Evolutionary conservation across 2,888 invertebrate genomes (phyloP), one percentile per base, ranked within the genome.

Genomic region (Clepsis dumicolana): DNA sequence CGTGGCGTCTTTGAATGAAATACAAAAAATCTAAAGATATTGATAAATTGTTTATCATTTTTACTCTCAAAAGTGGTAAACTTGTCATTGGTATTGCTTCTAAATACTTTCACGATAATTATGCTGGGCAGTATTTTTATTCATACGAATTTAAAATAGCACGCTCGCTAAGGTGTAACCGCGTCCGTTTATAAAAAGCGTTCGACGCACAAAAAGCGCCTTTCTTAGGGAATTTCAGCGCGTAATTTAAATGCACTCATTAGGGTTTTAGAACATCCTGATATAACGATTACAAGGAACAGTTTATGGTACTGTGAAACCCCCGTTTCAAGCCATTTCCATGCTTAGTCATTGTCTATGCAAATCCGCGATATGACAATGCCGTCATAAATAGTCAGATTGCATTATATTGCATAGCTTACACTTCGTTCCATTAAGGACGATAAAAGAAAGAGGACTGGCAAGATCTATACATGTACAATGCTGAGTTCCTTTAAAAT

Each of bases 271-370:
- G 77, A 78, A 87, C 83, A 87, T 87, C 88, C 87, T 88, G 87
- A 85, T 90, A 77, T 65, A 79, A 78, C 76, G 82, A 85, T 86
- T 89, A 87, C 89, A 77, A 35, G 81, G 89, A 89, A 89, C 77
- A 73, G 74, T 74, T 80, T 85, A 73, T 72, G 74, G 72, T 59
- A 70, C 74, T 71, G 84, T 84, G 89, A 85, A 90, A 90, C 86
- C 83, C 89, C 90, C 80, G 76, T 81, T 41, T 35, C 54, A 21
- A 53, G 62, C 48, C 59, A 16, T 59, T 54, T 29, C 41, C 21
- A 59, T 38, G 66, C 71, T 61, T 73, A 71, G 73, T 80, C 80
- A 87, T 88, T 88, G 82, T 84, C 74, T 84, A 89, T 88, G 86
- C 86, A 89, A 88, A 89, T 87, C 79, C 75, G 77, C 70, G 65